A percentile compares a stretch with the other conserved stretches of the same genome.
These are phyloP conservation scores for Plutella xylostella DNA, from an alignment of 2,888 invertebrate species.

Conservation along the genomic window DNA sequence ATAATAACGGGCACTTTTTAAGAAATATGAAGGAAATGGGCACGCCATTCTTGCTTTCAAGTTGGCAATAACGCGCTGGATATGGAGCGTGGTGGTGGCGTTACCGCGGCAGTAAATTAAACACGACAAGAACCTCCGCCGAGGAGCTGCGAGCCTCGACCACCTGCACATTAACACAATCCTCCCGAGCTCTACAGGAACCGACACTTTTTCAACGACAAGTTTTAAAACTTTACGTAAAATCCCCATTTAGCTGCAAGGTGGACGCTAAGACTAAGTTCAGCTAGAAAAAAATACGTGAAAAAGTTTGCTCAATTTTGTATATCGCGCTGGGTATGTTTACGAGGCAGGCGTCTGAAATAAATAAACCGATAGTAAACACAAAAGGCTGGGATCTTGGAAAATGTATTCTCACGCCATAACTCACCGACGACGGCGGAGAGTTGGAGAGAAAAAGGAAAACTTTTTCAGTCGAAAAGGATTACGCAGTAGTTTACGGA, in stretches of 20 bases:
- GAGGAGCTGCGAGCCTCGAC: neutral
- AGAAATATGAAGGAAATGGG: slow-evolving; percentile 60
- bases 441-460: neutral
- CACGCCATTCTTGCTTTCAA: slow-evolving; percentile 63
- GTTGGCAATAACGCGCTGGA: slow-evolving; percentile 64
- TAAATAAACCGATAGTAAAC: slow-evolving; percentile 59
- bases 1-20: slow-evolving; percentile 48
- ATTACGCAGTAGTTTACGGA: neutral
- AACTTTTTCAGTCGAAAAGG: neutral
- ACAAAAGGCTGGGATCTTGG: slow-evolving; percentile 48
- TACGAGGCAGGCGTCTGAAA: slow-evolving; percentile 56
- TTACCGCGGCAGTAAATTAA: slow-evolving; percentile 63
- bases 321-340: slow-evolving; percentile 55
- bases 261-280: slow-evolving; percentile 12
- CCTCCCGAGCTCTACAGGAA: neutral
- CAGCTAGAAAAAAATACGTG: slow-evolving; percentile 34
- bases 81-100: slow-evolving; percentile 64
- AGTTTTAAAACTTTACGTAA: slow-evolving; percentile 9
- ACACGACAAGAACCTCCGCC: slow-evolving; percentile 21
- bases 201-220: neutral
- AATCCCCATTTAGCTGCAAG: slow-evolving; percentile 13
- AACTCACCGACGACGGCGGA: too few species aligned
- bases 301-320: slow-evolving; percentile 57
- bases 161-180: neutral
- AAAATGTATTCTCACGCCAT: slow-evolving; percentile 41